Base-by-base conservation (phyloP, 2,888 invertebrate genomes). In the Eupithecia dodoneata region DNA sequence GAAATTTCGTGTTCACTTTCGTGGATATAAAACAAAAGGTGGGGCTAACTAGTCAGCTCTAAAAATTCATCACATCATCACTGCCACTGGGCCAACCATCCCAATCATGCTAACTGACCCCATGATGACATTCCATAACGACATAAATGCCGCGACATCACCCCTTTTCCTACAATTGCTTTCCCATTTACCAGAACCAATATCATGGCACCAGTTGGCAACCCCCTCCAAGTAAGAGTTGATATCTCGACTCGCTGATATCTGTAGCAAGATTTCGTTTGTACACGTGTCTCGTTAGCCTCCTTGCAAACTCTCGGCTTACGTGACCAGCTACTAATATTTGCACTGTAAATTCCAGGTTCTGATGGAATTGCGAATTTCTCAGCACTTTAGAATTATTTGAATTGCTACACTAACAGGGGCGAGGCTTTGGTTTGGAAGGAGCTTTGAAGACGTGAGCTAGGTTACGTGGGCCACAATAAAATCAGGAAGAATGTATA, bases 261-360 rank as follows among this genome's bases (percentile, higher is more conserved):
- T 77, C 73, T 72, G 72, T 59, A 74, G 63, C 71, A 74, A 76
- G 74, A 76, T 76, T 76, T 74, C 76, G 71, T 76, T 79, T 77
- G 75, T 75, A 74, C 81, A 80, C 80, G 81, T 79, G 80, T 77
- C 81, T 82, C 82, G 82, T 82, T 81, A 82, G 78, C 73, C 72
- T 77, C 74, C 75, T 63, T 52, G 81, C 79, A 80, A 81, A 80
- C 80, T 79, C 72, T 45, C 72, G 47, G 70, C 76, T 71, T 76
- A 80, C 81, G 82, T 82, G 82, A 80, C 77, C 76, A 72, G 72
- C 74, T 78, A 78, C 67, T 74, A 70, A 76, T 78, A 78, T 79
- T 79, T 79, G 76, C 72, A 71, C 70, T 76, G 79, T 74, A 79
- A 74, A 76, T 74, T 69, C 67, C 9, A 45, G 44, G 67, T 66